These are phyloP conservation scores for Plagodis pulveraria DNA, from an alignment of 2,888 invertebrate species.

Conservation along the genomic window DNA sequence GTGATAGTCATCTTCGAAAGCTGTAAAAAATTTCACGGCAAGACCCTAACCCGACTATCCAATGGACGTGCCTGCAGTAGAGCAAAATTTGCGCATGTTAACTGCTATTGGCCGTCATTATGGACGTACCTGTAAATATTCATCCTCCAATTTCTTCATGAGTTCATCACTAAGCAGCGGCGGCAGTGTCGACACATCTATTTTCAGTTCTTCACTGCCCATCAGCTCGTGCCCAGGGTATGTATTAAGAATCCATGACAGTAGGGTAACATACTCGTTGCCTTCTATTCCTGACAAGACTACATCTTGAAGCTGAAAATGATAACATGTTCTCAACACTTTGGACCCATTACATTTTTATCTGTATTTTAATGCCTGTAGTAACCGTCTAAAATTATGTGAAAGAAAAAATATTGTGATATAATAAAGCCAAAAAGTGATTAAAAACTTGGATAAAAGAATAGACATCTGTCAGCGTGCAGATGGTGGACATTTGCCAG, in stretches of 20 bases:
- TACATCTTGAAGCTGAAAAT: constrained; percentile 91
- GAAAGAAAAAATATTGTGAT: too few species aligned
- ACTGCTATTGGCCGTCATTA: too few species aligned
- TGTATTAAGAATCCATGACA: constrained; percentile 96
- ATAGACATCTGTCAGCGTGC: too few species aligned
- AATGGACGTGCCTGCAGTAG: too few species aligned
- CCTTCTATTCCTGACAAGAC: constrained; percentile 96
- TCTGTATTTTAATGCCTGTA: background rate
- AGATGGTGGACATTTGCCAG: too few species aligned
- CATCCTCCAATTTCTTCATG: constrained; percentile 91
- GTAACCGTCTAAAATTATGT: too few species aligned
- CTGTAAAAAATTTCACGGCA: too few species aligned
- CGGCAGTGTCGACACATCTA: constrained; percentile 88
- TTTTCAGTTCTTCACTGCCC: constrained; percentile 93
- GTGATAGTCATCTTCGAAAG: too few species aligned
- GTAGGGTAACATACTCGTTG: constrained; percentile 97
- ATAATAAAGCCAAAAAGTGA: too few species aligned
- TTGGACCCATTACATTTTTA: background rate
- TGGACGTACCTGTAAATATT: constrained; percentile 88
- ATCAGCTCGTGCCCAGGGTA: constrained; percentile 95
- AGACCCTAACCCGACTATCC: too few species aligned
- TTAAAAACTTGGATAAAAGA: too few species aligned
- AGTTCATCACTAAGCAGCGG: constrained; percentile 91
- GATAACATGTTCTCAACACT: background rate
- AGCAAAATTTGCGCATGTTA: too few species aligned